Conservation (phyloP, 2,888 invertebrate species). For the Dasysyrphus albostriatus region DNA sequence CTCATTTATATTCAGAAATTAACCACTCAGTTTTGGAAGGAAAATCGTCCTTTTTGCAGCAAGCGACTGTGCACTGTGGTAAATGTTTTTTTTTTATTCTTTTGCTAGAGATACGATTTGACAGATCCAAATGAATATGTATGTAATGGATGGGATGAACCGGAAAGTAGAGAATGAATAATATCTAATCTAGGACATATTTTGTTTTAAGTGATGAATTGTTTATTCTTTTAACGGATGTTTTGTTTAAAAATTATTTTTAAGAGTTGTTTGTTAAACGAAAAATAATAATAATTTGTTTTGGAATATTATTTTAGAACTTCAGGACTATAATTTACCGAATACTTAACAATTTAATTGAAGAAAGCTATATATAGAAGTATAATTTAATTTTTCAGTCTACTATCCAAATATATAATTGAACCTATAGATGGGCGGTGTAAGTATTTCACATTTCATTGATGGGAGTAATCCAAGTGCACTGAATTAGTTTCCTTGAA, state of each 20-base stretch:
- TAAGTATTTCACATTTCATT: background rate
- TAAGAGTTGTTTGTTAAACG: background rate
- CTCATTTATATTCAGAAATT: background rate
- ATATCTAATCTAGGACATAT: slow-evolving; percentile 15
- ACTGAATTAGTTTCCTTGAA: background rate
- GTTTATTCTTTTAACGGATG: slow-evolving; percentile 43
- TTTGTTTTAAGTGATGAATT: slow-evolving; percentile 5
- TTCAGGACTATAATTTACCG: background rate
- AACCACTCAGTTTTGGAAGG: slow-evolving; percentile 21
- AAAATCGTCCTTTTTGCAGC: slow-evolving; percentile 9
- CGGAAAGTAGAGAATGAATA: slow-evolving; percentile 25
- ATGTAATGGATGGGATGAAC: slow-evolving; percentile 49
- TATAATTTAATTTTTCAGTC: background rate
- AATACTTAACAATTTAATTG: background rate
- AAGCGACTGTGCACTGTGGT: slow-evolving; percentile 26
- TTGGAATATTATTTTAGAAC: background rate
- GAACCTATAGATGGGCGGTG: background rate
- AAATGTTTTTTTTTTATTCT: slow-evolving; percentile 41
- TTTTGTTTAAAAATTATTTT: slow-evolving; percentile 15
- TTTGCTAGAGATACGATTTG: slow-evolving; percentile 40
- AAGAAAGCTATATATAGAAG: background rate
- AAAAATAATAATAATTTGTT: background rate
- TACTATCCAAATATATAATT: background rate
- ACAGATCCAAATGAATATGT: slow-evolving; percentile 49
- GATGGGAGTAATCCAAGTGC: background rate